Conservation (phyloP, 1,140 invertebrate genomes). For the Macrostomum lignano region DNA sequence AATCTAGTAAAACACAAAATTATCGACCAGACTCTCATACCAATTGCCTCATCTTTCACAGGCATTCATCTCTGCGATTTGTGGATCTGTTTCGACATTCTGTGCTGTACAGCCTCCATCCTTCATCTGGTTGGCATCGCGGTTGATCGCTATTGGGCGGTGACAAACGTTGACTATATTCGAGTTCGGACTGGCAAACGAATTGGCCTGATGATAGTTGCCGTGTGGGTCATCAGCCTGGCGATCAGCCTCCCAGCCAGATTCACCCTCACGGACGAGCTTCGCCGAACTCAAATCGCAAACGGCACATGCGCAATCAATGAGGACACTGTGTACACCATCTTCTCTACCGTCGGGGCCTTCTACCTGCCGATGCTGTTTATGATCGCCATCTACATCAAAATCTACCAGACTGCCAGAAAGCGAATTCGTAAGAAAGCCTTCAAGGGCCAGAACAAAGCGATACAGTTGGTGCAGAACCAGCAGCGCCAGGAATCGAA, state of each 20-base stretch:
- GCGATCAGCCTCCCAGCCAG: constrained; percentile 58
- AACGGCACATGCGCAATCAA: constrained; percentile 46
- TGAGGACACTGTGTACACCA: constrained; percentile 55
- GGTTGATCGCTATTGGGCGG: constrained; percentile 78
- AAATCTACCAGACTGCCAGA: constrained; percentile 36
- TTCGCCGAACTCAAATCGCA: constrained; percentile 4
- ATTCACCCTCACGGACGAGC: constrained; percentile 21
- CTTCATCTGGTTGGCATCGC: constrained; percentile 74
- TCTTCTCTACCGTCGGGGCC: constrained; percentile 37
- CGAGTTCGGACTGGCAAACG: constrained; percentile 45
- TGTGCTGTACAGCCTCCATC: constrained; percentile 72
- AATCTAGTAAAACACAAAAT: too few relatives aligned
- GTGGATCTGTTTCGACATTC: constrained; percentile 62
- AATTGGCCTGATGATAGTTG: constrained; percentile 60
- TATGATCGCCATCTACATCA: constrained; percentile 70
- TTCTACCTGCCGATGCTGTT: constrained; percentile 74
- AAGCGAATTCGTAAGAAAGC: constrained; percentile 16
- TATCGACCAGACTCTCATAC: too few relatives aligned
- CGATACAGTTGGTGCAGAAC: too few relatives aligned
- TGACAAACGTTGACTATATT: constrained; percentile 74
- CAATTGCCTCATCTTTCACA: too few relatives aligned
- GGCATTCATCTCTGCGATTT: constrained; percentile 4
- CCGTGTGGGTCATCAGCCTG: constrained; percentile 55
- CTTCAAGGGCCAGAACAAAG: constrained; percentile 1
- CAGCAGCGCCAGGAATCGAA: too few relatives aligned